Conservation (phyloP, 2,888 invertebrate genomes). For the Xestia c-nigrum region DNA sequence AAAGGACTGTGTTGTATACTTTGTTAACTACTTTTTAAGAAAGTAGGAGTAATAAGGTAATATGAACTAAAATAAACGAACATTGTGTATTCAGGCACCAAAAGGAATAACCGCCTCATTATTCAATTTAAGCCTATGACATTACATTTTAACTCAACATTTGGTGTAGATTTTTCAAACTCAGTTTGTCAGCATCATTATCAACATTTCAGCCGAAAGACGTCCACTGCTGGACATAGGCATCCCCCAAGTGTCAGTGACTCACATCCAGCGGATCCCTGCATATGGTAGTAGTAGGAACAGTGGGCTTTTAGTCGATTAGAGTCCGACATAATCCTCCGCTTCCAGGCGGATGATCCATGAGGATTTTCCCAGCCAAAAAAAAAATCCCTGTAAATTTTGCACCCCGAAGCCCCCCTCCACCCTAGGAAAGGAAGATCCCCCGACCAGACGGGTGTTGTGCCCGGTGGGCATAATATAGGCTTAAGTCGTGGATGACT, state of each 20-base stretch:
- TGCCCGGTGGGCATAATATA: background rate
- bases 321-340: too few species aligned
- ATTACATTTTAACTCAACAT: background rate
- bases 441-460: background rate
- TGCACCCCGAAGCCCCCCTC: too few species aligned
- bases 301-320: too few species aligned
- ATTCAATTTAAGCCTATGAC: background rate
- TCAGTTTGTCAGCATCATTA: background rate
- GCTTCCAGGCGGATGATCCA: too few species aligned
- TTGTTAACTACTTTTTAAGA: background rate
- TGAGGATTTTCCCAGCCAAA: too few species aligned
- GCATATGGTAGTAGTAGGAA: too few species aligned
- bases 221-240: too few species aligned
- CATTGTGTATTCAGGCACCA: too few species aligned
- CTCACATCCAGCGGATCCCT: too few species aligned
- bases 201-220: too few species aligned
- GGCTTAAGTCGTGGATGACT: background rate
- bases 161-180: background rate
- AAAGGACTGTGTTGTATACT: background rate
- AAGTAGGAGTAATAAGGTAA: background rate
- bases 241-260: too few species aligned
- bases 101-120: background rate
- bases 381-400: too few species aligned
- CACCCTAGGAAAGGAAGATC: background rate
- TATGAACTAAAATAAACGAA: background rate